Conservation (phyloP, 1,140 invertebrate species). For the Neomicropteryx cornuta region DNA sequence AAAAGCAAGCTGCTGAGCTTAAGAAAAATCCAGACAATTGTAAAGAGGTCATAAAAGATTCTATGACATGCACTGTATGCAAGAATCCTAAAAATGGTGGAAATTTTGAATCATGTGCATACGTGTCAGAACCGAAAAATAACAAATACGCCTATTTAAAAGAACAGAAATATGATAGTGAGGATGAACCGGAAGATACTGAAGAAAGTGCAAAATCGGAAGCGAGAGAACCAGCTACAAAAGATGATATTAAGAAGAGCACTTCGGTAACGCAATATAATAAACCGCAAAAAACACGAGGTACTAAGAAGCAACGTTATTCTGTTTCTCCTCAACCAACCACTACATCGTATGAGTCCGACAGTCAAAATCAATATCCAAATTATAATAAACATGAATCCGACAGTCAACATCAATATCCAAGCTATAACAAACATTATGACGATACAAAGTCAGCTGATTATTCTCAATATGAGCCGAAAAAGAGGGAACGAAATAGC, state of each 20-base stretch:
- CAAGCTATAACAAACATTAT: constrained; percentile 21
- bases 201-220: constrained; percentile 26
- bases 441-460: constrained; percentile 15
- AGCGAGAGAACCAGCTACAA: constrained; percentile 18
- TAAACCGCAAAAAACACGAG: too few relatives aligned
- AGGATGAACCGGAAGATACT: constrained; percentile 38
- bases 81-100: constrained; percentile 54
- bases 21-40: constrained; percentile 49
- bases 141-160: constrained; percentile 57
- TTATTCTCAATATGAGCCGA: constrained; percentile 10
- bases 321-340: not conserved
- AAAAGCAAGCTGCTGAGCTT: constrained; percentile 42
- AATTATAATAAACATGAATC: not conserved
- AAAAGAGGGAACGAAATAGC: constrained; percentile 21
- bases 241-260: constrained; percentile 7
- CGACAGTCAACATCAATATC: not conserved
- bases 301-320: too few relatives aligned
- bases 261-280: too few relatives aligned
- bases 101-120: constrained; percentile 60
- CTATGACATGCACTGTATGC: constrained; percentile 54
- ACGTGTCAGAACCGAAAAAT: constrained; percentile 53
- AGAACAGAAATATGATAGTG: constrained; percentile 45
- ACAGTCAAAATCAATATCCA: not conserved
- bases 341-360: not conserved
- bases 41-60: constrained; percentile 46